Conservation (phyloP, 1,140 invertebrate species). For the Euwallacea similis region DNA sequence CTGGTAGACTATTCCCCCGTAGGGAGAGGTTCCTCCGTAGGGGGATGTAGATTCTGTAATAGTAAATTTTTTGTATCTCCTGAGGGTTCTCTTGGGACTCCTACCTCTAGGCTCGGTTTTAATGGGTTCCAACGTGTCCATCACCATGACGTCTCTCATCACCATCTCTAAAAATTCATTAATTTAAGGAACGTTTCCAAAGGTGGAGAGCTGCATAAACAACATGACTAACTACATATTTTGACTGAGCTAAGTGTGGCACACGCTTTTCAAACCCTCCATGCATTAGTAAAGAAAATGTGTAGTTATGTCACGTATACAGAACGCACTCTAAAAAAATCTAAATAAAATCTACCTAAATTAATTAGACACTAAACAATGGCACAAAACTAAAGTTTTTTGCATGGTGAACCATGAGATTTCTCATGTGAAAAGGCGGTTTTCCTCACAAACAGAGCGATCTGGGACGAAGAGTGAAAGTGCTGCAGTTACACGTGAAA, state of each 20-base stretch:
- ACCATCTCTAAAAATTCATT: constrained; percentile 24
- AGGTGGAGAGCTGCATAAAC: no score
- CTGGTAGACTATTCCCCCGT: constrained; percentile 27
- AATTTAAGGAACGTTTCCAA: no score
- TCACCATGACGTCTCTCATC: constrained; percentile 14
- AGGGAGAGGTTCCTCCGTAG: constrained; percentile 35
- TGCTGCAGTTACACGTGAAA: no score
- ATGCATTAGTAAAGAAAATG: constrained; percentile 5
- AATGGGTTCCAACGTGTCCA: constrained; percentile 39
- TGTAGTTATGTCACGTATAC: not conserved
- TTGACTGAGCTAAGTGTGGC: not conserved
- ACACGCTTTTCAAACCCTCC: not conserved
- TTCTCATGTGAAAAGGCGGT: not conserved
- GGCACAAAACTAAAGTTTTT: constrained; percentile 20
- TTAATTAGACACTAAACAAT: not conserved
- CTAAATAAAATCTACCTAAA: no score
- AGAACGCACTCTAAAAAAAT: not conserved
- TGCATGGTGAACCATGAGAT: constrained; percentile 8
- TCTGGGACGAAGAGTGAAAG: not conserved
- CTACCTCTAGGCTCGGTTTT: constrained; percentile 50
- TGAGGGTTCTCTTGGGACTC: constrained; percentile 13
- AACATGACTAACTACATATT: no score
- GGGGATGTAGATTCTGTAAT: constrained; percentile 32
- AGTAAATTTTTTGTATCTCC: not conserved
- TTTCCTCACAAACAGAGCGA: no score